Conservation (phyloP, 2,797 vertebrate genomes). For the Micrastur ruficollis region DNA sequence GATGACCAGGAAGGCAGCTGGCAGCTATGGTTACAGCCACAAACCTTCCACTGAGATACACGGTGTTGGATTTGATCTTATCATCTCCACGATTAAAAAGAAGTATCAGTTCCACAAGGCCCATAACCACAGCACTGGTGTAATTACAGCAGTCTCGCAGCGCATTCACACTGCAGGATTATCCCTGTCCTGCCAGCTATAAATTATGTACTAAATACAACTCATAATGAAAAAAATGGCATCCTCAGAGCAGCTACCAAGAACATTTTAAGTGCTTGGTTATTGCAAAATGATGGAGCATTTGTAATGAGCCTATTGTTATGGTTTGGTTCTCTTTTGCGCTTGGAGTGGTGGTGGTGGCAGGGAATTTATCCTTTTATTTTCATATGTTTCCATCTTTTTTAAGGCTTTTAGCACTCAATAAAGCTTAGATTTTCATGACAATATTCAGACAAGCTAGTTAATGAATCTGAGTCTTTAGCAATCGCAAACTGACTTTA, state of each 20-base stretch:
- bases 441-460: conserved; percentile 36
- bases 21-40: conserved; percentile 1
- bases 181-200: conserved; percentile 68
- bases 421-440: conserved; percentile 56
- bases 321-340: conserved; percentile 45
- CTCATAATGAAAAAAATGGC: conserved; percentile 72
- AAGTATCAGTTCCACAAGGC: conserved; percentile 51
- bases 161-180: conserved; percentile 47
- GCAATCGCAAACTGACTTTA: neutral
- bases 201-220: conserved; percentile 72
- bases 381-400: conserved; percentile 54
- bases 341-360: conserved; percentile 22
- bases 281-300: conserved; percentile 66
- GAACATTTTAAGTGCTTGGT: conserved; percentile 52
- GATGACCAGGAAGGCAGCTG: conserved; percentile 13
- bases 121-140: conserved; percentile 52
- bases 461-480: neutral
- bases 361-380: conserved; percentile 51
- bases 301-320: conserved; percentile 62
- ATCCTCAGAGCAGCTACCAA: conserved; percentile 65
- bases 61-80: conserved; percentile 57
- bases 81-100: conserved; percentile 53
- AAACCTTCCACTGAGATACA: conserved; percentile 15
- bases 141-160: conserved; percentile 56
- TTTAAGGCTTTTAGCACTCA: conserved; percentile 63